Conservation (phyloP, 2,888 invertebrate species). For the Oegoconia quadripuncta region DNA sequence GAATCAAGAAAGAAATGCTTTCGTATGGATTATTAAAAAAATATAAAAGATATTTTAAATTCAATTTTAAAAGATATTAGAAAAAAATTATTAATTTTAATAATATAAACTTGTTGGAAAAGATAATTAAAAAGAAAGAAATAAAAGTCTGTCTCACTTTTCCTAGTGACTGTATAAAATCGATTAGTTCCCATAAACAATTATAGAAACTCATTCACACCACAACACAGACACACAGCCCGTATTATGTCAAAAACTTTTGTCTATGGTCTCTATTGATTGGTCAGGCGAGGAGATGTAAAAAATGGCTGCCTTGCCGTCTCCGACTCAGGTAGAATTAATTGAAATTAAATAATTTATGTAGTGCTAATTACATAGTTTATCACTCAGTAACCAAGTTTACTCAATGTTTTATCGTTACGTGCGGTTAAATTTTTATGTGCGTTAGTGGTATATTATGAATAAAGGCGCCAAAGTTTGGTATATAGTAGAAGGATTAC, state of each 20-base stretch:
- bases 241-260: conserved; percentile 49
- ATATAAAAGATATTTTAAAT: too few relatives aligned
- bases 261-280: conserved; percentile 75
- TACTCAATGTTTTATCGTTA: conserved; percentile 30
- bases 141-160: conserved; percentile 8
- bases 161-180: not conserved
- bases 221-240: conserved; percentile 8
- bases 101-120: too few relatives aligned
- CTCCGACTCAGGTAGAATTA: conserved; percentile 88
- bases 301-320: conserved; percentile 92
- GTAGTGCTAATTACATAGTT: conserved; percentile 28
- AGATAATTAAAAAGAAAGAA: not conserved
- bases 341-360: conserved; percentile 48
- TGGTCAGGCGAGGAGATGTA: conserved; percentile 77
- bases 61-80: too few relatives aligned
- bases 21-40: too few relatives aligned
- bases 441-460: conserved; percentile 27
- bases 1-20: too few relatives aligned
- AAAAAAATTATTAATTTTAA: too few relatives aligned
- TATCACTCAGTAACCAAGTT: conserved; percentile 26
- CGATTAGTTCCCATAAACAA: conserved; percentile 6
- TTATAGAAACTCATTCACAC: not conserved
- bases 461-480: conserved; percentile 51
- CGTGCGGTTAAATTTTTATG: conserved; percentile 33
- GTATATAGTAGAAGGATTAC: conserved; percentile 45